These are phyloP conservation scores for Mycetomoellerius zeteki DNA, from an alignment of 1,140 invertebrate genomes.

Conservation along the genomic window DNA sequence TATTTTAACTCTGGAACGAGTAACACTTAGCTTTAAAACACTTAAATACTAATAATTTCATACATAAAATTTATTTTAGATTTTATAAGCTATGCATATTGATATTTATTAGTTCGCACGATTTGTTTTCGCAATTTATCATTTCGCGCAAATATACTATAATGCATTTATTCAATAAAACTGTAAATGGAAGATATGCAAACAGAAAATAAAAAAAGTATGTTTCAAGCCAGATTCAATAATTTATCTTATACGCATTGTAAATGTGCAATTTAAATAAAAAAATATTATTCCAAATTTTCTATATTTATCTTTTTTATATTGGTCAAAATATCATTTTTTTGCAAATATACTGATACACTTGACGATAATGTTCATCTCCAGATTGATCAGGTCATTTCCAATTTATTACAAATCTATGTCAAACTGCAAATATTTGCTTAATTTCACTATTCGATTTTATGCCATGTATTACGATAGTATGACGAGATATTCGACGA, in stretches of 20 bases:
- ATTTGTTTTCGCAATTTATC: background rate
- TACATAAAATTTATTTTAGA: background rate
- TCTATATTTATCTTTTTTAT: background rate
- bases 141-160: background rate
- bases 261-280: constrained; percentile 12
- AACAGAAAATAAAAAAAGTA: background rate
- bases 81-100: background rate
- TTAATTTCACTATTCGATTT: constrained; percentile 57
- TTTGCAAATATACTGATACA: constrained; percentile 6
- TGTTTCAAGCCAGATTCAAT: background rate
- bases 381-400: constrained; percentile 20
- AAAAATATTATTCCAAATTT: constrained; percentile 7
- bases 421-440: constrained; percentile 51
- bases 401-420: constrained; percentile 46
- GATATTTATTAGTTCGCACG: background rate
- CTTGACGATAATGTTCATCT: constrained; percentile 43
- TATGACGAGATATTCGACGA: constrained; percentile 21
- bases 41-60: constrained; percentile 18
- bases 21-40: background rate
- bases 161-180: background rate
- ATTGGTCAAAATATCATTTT: background rate
- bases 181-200: background rate
- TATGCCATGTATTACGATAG: constrained; percentile 33
- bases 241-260: background rate
- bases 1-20: background rate